phyloP scores from a whole-genome alignment of 2,113 vertebrate species.

The Ardeotis arabs region DNA sequence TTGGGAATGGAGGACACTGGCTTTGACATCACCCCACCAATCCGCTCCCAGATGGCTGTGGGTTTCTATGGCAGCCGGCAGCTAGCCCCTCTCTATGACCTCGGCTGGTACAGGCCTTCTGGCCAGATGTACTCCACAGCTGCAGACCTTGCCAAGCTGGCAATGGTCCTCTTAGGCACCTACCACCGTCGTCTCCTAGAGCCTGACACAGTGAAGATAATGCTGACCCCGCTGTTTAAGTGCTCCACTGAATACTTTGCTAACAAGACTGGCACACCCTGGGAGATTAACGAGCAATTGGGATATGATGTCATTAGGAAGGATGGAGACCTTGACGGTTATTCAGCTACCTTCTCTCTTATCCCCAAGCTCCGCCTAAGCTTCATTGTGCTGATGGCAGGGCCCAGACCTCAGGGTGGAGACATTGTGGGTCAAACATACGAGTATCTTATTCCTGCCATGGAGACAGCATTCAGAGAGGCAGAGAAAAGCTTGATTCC shows the following conservation, averaged over 20 bases:
- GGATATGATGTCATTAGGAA: conserved; percentile 88
- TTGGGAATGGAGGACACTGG: conserved; percentile 89
- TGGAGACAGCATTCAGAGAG: conserved; percentile 83
- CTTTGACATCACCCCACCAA: conserved; percentile 77
- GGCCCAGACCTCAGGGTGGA: conserved; percentile 78
- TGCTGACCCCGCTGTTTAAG: conserved; percentile 83
- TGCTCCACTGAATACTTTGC: conserved; percentile 87
- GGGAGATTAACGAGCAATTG: conserved; percentile 87
- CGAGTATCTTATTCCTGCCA: conserved; percentile 81
- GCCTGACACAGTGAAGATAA: conserved; percentile 82
- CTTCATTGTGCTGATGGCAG: conserved; percentile 87
- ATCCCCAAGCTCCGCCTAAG: conserved; percentile 86
- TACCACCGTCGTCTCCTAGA: conserved; percentile 75
- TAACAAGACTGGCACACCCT: conserved; percentile 87
- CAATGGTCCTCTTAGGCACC: conserved; percentile 81
- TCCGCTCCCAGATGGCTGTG: conserved; percentile 81
- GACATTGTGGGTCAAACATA: conserved; percentile 81
- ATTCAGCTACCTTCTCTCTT: conserved; percentile 86
- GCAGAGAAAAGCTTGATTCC: conserved; percentile 73
- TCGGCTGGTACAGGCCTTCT: conserved; percentile 91
- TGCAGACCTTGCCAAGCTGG: conserved; percentile 88
- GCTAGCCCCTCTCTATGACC: conserved; percentile 85
- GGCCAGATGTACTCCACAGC: conserved; percentile 93
- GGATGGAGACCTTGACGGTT: conserved; percentile 90
- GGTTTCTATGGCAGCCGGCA: conserved; percentile 85